Conservation (phyloP, 2,797 vertebrate species). For the Onychomys arenicola region DNA sequence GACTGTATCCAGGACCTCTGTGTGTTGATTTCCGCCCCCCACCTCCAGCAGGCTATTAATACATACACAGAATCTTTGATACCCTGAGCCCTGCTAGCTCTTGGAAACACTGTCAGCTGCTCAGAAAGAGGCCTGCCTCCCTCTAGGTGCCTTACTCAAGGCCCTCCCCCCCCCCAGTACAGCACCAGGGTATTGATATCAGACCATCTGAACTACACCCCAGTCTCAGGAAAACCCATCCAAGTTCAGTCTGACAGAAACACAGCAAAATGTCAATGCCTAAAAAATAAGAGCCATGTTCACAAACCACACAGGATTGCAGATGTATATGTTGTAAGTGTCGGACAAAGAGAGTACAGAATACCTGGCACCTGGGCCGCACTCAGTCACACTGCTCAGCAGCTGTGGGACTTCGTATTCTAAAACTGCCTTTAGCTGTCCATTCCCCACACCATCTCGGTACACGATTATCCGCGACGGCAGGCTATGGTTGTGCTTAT, state of each 20-base stretch:
- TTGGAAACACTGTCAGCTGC: background rate
- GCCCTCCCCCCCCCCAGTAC: background rate
- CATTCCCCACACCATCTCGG: slow-evolving; percentile 84
- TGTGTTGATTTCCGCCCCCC: background rate
- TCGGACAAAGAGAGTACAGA: background rate
- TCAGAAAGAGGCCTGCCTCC: background rate
- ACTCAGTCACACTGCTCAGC: slow-evolving; percentile 76
- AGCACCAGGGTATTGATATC: background rate
- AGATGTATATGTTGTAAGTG: background rate
- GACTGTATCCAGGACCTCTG: background rate
- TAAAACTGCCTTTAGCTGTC: slow-evolving; percentile 75
- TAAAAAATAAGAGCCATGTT: background rate
- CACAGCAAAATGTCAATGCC: background rate
- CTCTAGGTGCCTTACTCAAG: background rate
- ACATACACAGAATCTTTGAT: background rate
- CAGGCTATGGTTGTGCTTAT: slow-evolving; percentile 72
- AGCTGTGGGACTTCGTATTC: slow-evolving; percentile 81
- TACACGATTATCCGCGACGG: slow-evolving; percentile 83
- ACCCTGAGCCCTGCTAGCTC: background rate
- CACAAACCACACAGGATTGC: background rate
- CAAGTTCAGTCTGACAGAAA: background rate
- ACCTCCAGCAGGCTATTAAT: fast-evolving
- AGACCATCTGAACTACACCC: background rate
- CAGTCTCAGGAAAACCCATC: background rate
- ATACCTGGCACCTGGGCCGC: slow-evolving; percentile 63